phyloP scores from a whole-genome alignment of 30 jellyfish, hydroid and myxozoan genomes.

The Catostylus mosaicus region DNA sequence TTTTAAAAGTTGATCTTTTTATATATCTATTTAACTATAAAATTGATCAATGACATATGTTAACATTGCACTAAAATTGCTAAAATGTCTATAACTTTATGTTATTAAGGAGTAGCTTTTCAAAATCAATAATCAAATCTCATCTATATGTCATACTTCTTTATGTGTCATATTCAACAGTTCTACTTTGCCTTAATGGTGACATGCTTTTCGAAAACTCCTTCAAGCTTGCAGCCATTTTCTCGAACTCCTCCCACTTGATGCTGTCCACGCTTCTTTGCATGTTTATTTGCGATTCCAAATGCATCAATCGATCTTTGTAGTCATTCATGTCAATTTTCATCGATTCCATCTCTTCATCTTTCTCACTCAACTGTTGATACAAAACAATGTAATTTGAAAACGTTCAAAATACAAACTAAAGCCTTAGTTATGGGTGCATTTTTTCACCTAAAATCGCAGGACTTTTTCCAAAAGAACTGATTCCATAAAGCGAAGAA shows the following conservation, averaged over 20 bases:
- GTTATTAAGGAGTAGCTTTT: not conserved
- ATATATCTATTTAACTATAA: too few relatives aligned
- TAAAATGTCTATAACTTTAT: not conserved
- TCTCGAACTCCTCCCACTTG: constrained; percentile 96
- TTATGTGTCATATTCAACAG: constrained; percentile 41
- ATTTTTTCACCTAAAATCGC: too few relatives aligned
- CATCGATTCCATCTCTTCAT: constrained; percentile 55
- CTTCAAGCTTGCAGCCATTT: constrained; percentile 92
- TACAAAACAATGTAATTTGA: too few relatives aligned
- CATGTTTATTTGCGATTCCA: constrained; percentile 61
- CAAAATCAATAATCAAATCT: not conserved
- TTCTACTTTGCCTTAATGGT: constrained; percentile 65
- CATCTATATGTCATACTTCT: not conserved
- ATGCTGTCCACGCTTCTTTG: constrained; percentile 76
- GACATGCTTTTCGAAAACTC: constrained; percentile 85
- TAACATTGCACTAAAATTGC: too few relatives aligned
- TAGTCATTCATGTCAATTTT: constrained; percentile 28
- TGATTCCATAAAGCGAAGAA: too few relatives aligned
- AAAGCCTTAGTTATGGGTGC: too few relatives aligned
- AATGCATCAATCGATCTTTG: constrained; percentile 23
- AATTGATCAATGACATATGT: too few relatives aligned
- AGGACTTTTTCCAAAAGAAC: too few relatives aligned
- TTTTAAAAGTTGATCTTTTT: too few relatives aligned
- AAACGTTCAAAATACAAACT: too few relatives aligned
- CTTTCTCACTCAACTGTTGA: constrained; percentile 69